phyloP scores from a whole-genome alignment of 2,797 vertebrate genomes.

The Lacerta bilineata region DNA sequence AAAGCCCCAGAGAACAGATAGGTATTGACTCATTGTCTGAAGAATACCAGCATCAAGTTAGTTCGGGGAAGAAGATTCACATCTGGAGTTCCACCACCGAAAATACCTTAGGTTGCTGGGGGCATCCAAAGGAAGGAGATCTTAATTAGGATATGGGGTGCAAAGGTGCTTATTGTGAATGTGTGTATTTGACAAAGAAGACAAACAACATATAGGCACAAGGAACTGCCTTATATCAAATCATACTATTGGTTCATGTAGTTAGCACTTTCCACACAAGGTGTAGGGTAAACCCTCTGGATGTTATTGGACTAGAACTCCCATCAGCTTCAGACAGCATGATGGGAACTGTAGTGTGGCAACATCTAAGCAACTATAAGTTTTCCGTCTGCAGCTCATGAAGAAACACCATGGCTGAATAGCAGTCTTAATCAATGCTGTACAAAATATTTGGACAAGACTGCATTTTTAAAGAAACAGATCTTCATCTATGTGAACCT shows the following conservation, averaged over 20 bases:
- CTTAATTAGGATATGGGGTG: background rate
- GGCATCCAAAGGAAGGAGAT: background rate
- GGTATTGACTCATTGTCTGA: background rate
- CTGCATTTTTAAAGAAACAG: background rate
- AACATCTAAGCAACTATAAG: background rate
- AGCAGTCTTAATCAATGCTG: background rate
- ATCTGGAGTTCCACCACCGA: background rate
- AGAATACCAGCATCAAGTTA: background rate
- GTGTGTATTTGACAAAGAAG: background rate
- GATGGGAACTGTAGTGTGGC: background rate
- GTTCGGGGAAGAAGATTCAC: background rate
- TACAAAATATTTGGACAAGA: background rate
- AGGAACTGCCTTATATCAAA: background rate
- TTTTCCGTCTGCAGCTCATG: background rate
- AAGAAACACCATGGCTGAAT: background rate
- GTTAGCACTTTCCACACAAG: background rate
- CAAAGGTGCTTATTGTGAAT: background rate
- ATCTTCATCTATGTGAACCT: constrained; percentile 4
- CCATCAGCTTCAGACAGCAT: background rate
- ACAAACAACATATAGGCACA: background rate
- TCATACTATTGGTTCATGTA: background rate
- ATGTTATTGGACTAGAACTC: background rate
- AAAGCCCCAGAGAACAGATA: background rate
- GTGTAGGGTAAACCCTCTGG: background rate
- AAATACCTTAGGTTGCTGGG: background rate